Conservation (phyloP, 2,888 invertebrate species). For the Leptinotarsa juncta region DNA sequence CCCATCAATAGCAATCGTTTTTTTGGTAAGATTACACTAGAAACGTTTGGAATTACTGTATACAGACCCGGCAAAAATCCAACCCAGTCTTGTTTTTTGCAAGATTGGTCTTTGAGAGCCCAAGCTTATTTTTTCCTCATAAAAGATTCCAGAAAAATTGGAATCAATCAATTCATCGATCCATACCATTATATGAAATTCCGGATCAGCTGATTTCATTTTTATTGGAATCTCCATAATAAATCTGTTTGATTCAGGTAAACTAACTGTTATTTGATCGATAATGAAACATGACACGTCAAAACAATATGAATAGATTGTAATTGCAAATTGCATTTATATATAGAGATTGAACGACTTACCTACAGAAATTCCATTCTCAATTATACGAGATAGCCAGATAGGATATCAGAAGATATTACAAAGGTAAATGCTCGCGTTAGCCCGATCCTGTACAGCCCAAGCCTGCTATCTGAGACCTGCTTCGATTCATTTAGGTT, state of each 20-base stretch:
- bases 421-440: no score
- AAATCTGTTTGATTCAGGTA: neutral
- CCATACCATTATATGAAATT: neutral
- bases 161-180: neutral
- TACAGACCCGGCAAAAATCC: slow-evolving; percentile 17
- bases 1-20: neutral
- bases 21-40: slow-evolving; percentile 9
- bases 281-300: neutral
- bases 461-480: no score
- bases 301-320: neutral
- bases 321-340: neutral
- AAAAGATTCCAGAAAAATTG: slow-evolving; percentile 19
- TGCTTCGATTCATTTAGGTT: no score
- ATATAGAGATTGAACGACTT: no score
- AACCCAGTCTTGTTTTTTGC: slow-evolving; percentile 20
- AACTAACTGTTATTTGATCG: neutral
- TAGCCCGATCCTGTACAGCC: no score
- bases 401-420: no score
- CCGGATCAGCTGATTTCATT: neutral
- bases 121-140: neutral
- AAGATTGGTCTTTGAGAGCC: slow-evolving; percentile 11
- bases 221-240: neutral
- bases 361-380: no score
- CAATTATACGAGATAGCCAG: no score
- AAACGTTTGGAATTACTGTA: neutral